These are phyloP conservation scores for Limnothrissa miodon DNA, from an alignment of 2,113 vertebrate species.

Conservation along the genomic window DNA sequence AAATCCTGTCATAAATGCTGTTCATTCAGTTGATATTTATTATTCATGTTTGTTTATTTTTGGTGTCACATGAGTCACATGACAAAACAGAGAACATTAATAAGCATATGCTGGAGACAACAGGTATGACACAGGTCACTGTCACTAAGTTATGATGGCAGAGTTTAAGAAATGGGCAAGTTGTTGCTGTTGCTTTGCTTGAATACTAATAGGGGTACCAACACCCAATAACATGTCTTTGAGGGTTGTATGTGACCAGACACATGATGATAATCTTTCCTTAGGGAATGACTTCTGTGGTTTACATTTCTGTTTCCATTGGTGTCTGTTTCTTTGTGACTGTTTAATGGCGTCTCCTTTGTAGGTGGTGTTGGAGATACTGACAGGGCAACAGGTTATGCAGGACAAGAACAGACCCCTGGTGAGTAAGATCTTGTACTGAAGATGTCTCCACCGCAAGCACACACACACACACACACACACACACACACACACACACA, in stretches of 20 bases:
- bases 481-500: neutral
- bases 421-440: constrained; percentile 54
- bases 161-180: neutral
- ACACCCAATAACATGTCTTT: neutral
- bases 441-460: neutral
- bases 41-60: no score
- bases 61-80: no score
- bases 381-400: constrained; percentile 64
- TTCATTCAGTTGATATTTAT: neutral
- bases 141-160: no score
- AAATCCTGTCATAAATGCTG: neutral
- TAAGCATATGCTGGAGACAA: neutral
- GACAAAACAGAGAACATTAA: no score
- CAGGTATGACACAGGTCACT: no score
- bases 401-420: constrained; percentile 54
- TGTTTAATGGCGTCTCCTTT: constrained; percentile 17
- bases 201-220: neutral
- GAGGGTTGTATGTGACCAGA: no score
- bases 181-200: neutral
- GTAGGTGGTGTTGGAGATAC: constrained; percentile 71
- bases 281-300: no score
- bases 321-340: neutral
- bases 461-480: neutral
- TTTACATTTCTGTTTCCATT: neutral
- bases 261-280: neutral